A percentile compares a stretch with the other conserved stretches of the same genome.
Evolutionary conservation across 1,140 invertebrate genomes (phyloP).

Genomic region (Holotrichia oblita): DNA sequence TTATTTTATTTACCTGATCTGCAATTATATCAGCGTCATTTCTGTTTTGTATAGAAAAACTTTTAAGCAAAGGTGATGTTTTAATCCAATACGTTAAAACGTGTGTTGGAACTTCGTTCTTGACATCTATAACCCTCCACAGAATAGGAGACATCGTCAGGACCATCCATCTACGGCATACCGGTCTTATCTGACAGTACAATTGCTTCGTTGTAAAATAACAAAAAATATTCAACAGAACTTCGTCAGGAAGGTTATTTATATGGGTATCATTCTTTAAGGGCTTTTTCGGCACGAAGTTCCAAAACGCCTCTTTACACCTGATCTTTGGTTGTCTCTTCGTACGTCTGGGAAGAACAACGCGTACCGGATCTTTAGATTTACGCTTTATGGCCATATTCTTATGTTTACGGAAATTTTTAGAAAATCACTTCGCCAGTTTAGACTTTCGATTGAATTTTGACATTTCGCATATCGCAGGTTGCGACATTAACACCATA

Average conservation of each 20-base stretch:
- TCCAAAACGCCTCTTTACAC: not conserved
- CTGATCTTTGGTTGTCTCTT: constrained; percentile 29
- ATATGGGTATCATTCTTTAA: constrained; percentile 12
- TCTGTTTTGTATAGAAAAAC: constrained; percentile 33
- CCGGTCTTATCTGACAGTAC: constrained; percentile 27
- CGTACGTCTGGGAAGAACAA: constrained; percentile 12
- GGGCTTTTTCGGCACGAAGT: not conserved
- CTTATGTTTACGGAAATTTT: constrained; percentile 34
- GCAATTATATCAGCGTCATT: constrained; percentile 35
- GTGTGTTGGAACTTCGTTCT: constrained; percentile 24
- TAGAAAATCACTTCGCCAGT: constrained; percentile 1
- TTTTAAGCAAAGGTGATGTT: constrained; percentile 17
- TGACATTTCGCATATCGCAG: not conserved
- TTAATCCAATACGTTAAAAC: constrained; percentile 35
- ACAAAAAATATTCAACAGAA: constrained; percentile 38
- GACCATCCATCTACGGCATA: constrained; percentile 34
- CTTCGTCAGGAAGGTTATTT: constrained; percentile 37
- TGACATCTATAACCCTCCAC: constrained; percentile 32
- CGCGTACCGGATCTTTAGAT: constrained; percentile 9
- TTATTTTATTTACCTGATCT: constrained; percentile 22
- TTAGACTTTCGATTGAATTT: constrained; percentile 35
- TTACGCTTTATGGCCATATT: constrained; percentile 23
- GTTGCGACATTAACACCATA: not conserved
- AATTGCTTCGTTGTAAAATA: constrained; percentile 39
- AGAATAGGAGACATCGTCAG: constrained; percentile 37